Evolutionary conservation across 2,797 vertebrate species (phyloP), one percentile per base, ranked within the genome.

Genomic region (Serranus cabrilla): DNA sequence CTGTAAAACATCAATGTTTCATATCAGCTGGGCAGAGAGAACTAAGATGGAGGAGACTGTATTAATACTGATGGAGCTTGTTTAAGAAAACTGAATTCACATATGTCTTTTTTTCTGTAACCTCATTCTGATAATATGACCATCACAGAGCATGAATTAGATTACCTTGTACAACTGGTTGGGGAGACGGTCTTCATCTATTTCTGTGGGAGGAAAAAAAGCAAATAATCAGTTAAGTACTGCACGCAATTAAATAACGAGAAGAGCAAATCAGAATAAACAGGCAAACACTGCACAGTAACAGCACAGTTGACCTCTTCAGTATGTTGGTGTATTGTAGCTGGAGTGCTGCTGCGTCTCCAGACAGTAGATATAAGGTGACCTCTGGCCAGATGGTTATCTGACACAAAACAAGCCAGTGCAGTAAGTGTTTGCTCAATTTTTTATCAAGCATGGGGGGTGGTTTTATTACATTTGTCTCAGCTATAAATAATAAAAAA

Each of bases 121-220:
- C 54, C 12, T 11, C 5, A 34, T 82, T 66, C 49, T 4, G 25
- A 12, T 25, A 27, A 76, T 74, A 4, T 25, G 5, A 40, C 11
- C 61, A 67, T 58, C 11, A 37, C 10, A 23, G 17, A 78, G 16
- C 0, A 67, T 39, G 25, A 70, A 74, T 71, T 46, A 21, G 50
- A 87, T 91, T 89, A 98, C 97, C 97, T 98, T 98, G 88, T 97
- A 96, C 82, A 96, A 86, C 52, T 96, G 95, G 86, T 97, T 97
- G 64, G 97, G 96, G 67, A 97, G 94, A 42, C 96, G 94, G 82
- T 98, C 97, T 93, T 98, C 97, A 74, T 98, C 97, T 63, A 98
- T 94, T 94, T 98, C 97, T 96, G 87, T 10, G 34, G 34, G 34
- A 9, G 7, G 34, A 9, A 11, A 80, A 1, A 64, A 61, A 87